phyloP scores from a whole-genome alignment of 2,888 invertebrate genomes.

The Drosophila colorata region DNA sequence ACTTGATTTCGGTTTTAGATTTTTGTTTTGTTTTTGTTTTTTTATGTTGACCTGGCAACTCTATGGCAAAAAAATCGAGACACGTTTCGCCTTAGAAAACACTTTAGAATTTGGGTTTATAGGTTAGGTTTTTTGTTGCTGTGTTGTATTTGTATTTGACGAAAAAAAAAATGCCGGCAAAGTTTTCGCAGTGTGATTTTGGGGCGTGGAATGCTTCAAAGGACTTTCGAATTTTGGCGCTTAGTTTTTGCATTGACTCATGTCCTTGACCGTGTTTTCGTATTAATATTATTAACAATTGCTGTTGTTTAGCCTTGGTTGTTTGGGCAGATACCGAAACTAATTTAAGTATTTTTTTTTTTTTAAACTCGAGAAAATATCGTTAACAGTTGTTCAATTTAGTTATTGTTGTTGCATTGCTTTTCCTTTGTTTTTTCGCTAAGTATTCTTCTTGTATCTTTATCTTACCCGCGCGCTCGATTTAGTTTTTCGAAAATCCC shows the following conservation, averaged over 20 bases:
- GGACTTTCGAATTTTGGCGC: slow-evolving; percentile 45
- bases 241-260: slow-evolving; percentile 40
- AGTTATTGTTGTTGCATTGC: slow-evolving; percentile 37
- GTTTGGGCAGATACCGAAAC: slow-evolving; percentile 19
- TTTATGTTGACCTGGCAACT: slow-evolving; percentile 16
- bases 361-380: slow-evolving; percentile 8
- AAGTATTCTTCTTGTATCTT: slow-evolving; percentile 1
- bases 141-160: slow-evolving; percentile 10
- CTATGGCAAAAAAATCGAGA: slow-evolving; percentile 6
- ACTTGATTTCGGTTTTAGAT: not conserved
- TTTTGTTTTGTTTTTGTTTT: slow-evolving; percentile 6
- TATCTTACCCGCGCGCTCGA: slow-evolving; percentile 20
- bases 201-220: slow-evolving; percentile 54
- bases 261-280: slow-evolving; percentile 37
- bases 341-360: slow-evolving; percentile 9
- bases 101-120: slow-evolving; percentile 53
- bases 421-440: slow-evolving; percentile 2
- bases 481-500: slow-evolving; percentile 21
- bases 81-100: slow-evolving; percentile 39
- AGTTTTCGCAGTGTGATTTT: slow-evolving; percentile 16
- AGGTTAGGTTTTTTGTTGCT: not conserved
- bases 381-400: slow-evolving; percentile 18
- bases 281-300: not conserved
- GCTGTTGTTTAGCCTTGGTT: not conserved
- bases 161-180: slow-evolving; percentile 5